Percentiles rank a stretch among this genome's conserved stretches.
phyloP scores from a whole-genome alignment of 2,888 invertebrate species.

The Sphaeridia pumilis region DNA sequence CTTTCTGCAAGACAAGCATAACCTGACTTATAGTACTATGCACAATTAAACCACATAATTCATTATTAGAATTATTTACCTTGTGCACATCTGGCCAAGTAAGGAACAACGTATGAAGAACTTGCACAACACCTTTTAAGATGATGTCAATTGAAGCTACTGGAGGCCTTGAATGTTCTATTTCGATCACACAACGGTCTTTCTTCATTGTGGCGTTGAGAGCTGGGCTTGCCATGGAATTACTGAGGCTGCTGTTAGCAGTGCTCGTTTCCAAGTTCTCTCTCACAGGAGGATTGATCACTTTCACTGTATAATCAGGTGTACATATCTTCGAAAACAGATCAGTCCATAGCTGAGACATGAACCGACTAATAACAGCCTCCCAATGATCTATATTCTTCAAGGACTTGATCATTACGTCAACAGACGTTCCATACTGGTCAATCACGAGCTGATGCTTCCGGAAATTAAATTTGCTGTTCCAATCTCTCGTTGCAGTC shows the following conservation, averaged over 20 bases:
- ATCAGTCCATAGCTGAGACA: conserved; percentile 28
- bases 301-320: conserved; percentile 20
- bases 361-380: conserved; percentile 21
- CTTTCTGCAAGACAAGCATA: conserved; percentile 12
- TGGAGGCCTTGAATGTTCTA: background rate
- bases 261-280: background rate
- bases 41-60: background rate
- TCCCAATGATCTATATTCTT: conserved; percentile 21
- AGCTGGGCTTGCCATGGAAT: background rate
- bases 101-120: conserved; percentile 19
- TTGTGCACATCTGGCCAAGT: background rate
- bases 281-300: conserved; percentile 7
- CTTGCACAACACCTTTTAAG: conserved; percentile 17
- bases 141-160: conserved; percentile 10
- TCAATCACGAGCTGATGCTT: conserved; percentile 21
- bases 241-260: background rate
- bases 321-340: conserved; percentile 25
- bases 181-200: background rate
- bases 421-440: conserved; percentile 15
- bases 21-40: background rate
- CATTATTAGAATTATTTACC: background rate
- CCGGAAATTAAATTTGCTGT: conserved; percentile 25
- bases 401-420: conserved; percentile 18
- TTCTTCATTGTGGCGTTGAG: background rate
- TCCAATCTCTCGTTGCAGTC: conserved; percentile 21